Evolutionary conservation across 2,797 vertebrate species (phyloP).

Genomic region (Parotocinclus haroldoi): DNA sequence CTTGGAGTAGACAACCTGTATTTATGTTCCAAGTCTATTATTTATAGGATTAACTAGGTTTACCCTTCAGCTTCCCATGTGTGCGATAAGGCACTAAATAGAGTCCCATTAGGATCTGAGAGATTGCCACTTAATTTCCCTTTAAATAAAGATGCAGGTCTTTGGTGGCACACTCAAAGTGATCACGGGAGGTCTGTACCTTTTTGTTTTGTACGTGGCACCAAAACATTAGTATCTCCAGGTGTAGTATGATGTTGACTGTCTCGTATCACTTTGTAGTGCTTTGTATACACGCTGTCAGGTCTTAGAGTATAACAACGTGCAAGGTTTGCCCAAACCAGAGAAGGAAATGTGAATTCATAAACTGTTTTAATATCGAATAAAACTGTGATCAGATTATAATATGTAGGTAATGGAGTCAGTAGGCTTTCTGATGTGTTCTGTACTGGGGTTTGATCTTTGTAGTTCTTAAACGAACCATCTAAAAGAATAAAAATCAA

Average conservation of each 20-base stretch:
- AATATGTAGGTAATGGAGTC: background rate
- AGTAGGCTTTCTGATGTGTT: background rate
- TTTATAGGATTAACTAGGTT: background rate
- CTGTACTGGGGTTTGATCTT: background rate
- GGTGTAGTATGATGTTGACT: too few species aligned
- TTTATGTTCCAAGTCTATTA: background rate
- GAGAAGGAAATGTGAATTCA: too few species aligned
- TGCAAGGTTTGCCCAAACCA: too few species aligned
- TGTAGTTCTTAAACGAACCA: background rate
- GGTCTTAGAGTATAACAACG: too few species aligned
- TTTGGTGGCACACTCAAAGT: background rate
- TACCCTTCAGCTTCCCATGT: background rate
- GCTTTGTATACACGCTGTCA: too few species aligned
- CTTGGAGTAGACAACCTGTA: too few species aligned
- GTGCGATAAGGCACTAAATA: background rate
- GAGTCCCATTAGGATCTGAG: constrained; percentile 1
- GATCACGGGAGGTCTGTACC: too few species aligned
- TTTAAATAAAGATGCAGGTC: background rate
- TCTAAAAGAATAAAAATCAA: background rate
- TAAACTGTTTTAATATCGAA: too few species aligned
- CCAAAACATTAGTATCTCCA: too few species aligned
- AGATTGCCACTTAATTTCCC: background rate
- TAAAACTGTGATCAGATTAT: too few species aligned
- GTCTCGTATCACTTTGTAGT: too few species aligned
- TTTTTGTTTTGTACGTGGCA: too few species aligned